Evolutionary conservation across 2,888 invertebrate species (phyloP).

Genomic region (Apotomis capreana): DNA sequence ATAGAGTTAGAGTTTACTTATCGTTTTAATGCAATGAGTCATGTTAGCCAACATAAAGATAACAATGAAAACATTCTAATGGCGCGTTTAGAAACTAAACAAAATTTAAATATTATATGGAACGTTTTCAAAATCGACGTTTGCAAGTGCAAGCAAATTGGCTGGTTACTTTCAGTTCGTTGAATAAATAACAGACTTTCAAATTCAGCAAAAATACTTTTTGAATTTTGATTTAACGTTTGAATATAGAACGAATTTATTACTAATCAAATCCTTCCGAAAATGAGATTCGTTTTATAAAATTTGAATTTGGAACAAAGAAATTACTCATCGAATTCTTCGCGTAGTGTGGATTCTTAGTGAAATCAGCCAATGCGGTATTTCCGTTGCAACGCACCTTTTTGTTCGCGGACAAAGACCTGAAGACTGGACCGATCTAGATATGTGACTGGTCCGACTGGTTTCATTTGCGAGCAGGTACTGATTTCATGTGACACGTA

Average conservation of each 20-base stretch:
- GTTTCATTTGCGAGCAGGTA: conserved; percentile 35
- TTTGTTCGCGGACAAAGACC: conserved; percentile 37
- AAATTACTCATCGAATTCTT: conserved; percentile 27
- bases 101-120: conserved; percentile 10
- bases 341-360: conserved; percentile 3
- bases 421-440: conserved; percentile 38
- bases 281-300: neutral
- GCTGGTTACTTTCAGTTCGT: neutral
- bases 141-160: neutral
- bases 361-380: conserved; percentile 31
- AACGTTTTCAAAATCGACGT: neutral
- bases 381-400: conserved; percentile 36
- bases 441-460: conserved; percentile 33
- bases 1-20: neutral
- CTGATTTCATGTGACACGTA: conserved; percentile 24
- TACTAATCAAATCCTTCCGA: conserved; percentile 23
- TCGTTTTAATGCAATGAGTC: conserved; percentile 4
- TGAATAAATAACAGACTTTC: neutral
- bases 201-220: neutral
- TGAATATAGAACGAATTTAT: conserved; percentile 15
- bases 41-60: conserved; percentile 23
- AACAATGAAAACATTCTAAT: conserved; percentile 21
- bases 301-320: conserved; percentile 2
- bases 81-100: neutral
- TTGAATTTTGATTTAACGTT: neutral